phyloP scores from a whole-genome alignment of 2,797 vertebrate genomes.

The Clarias platycephalus region DNA sequence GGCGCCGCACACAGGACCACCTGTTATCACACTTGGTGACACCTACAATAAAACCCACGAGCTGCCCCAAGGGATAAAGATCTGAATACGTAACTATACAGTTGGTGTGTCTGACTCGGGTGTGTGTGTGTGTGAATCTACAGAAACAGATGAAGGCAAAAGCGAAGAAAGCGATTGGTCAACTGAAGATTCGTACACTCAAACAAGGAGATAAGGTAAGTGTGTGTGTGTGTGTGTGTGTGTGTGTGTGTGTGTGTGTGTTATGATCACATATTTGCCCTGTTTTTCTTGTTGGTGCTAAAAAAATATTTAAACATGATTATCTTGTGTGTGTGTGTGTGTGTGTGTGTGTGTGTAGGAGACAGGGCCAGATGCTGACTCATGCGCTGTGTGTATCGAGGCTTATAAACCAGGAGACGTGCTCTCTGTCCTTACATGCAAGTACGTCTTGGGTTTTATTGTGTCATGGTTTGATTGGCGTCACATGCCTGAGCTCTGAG shows the following conservation, averaged over 20 bases:
- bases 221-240: constrained; percentile 15
- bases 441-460: constrained; percentile 69
- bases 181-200: constrained; percentile 78
- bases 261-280: background rate
- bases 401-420: constrained; percentile 81
- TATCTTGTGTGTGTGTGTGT: constrained; percentile 2
- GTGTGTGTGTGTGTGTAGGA: constrained; percentile 67
- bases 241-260: background rate
- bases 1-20: too few relatives aligned
- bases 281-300: background rate
- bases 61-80: background rate
- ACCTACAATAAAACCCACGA: too few relatives aligned
- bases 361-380: constrained; percentile 80
- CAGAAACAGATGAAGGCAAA: constrained; percentile 80
- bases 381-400: constrained; percentile 85
- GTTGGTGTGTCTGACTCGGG: constrained; percentile 24
- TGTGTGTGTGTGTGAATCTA: constrained; percentile 44
- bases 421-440: constrained; percentile 84
- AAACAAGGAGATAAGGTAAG: constrained; percentile 75
- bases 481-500: background rate
- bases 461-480: background rate
- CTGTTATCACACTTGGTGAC: too few relatives aligned
- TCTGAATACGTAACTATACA: background rate
- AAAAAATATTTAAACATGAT: background rate
- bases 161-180: constrained; percentile 80